phyloP scores from a whole-genome alignment of 2,888 invertebrate species.

The Drosophila picticornis region DNA sequence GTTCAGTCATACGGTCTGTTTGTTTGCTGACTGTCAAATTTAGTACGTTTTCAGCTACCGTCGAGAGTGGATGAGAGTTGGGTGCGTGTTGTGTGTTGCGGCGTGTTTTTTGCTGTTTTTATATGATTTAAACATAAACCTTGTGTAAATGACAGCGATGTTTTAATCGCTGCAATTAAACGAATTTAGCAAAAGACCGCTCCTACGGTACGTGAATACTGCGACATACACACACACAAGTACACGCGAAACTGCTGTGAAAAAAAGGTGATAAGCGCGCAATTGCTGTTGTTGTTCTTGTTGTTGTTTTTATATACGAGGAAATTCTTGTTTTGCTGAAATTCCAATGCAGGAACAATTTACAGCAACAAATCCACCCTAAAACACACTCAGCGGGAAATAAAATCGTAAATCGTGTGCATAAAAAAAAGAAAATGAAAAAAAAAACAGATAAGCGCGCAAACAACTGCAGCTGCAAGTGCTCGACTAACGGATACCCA shows the following conservation, averaged over 20 bases:
- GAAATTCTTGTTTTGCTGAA: slow-evolving; percentile 51
- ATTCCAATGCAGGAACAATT: slow-evolving; percentile 62
- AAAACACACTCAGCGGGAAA: slow-evolving; percentile 42
- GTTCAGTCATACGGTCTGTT: slow-evolving; percentile 30
- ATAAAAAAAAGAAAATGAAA: slow-evolving; percentile 46
- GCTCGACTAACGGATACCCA: slow-evolving; percentile 27
- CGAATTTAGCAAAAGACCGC: slow-evolving; percentile 34
- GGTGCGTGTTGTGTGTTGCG: slow-evolving; percentile 47
- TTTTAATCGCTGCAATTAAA: slow-evolving; percentile 19
- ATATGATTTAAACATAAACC: slow-evolving; percentile 44
- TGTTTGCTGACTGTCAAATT: slow-evolving; percentile 32
- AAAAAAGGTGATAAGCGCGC: slow-evolving; percentile 77
- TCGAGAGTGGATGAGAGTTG: slow-evolving; percentile 39
- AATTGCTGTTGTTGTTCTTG: slow-evolving; percentile 25
- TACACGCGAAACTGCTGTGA: slow-evolving; percentile 35
- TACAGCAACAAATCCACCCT: slow-evolving; percentile 53
- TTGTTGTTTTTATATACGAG: slow-evolving; percentile 17
- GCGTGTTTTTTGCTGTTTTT: slow-evolving; percentile 42
- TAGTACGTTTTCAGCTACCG: slow-evolving; percentile 61
- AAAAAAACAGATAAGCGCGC: slow-evolving; percentile 72
- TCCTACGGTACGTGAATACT: slow-evolving; percentile 33
- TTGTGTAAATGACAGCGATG: slow-evolving; percentile 36
- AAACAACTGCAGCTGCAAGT: slow-evolving; percentile 27
- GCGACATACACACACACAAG: slow-evolving; percentile 19
- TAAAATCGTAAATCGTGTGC: slow-evolving; percentile 45